Evolutionary conservation across 2,797 vertebrate genomes (phyloP), one percentile per base, ranked within the genome.

Genomic region (Percopsis omiscomaycus): DNA sequence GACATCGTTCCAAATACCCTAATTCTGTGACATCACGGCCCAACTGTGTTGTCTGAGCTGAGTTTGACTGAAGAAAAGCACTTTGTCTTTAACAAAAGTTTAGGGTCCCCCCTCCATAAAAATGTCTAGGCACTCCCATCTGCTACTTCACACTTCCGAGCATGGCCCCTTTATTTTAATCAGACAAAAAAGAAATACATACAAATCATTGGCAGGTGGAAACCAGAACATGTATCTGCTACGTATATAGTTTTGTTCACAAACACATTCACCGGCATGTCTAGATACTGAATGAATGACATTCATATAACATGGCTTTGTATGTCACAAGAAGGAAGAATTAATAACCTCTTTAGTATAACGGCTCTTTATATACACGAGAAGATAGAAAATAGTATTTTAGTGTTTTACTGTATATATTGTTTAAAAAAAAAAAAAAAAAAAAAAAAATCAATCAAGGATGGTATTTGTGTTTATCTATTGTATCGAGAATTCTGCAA

Each of bases 381-480:
- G 85, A 87, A 83, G 84, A 89, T 92, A 90, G 78, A 93, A 92
- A 92, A 92, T 91, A 90, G 88, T 79, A 52, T 82, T 92, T 91
- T 88, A 81, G 81, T 84, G 73, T 85, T 86, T 83, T 83, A 85
- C 84, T 85, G 84, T 90, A 89, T 80, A 92, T 91, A 91, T 80
- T 75, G 60, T 71, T 72, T 71, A 75, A 61, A 71, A 66, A 59
- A 69, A 66, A 60, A 72, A 77, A 55, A n/a, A n/a, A n/a, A n/a
- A n/a, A n/a, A n/a, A n/a, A n/a, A n/a, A 22, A 22, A 22, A 22
- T 22, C 22, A 22, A 22, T 22, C 22, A 22, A 1, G 22, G 22
- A 37, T 6, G 37, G 2, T 42, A 42, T 42, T 42, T 42, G 37
- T 42, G 9, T 9, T 37, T 37, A 42, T 42, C 9, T 42, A 42